Percentiles rank a stretch among this genome's conserved stretches.
phyloP scores from a whole-genome alignment of 2,113 vertebrate genomes.

The Microcebus murinus region DNA sequence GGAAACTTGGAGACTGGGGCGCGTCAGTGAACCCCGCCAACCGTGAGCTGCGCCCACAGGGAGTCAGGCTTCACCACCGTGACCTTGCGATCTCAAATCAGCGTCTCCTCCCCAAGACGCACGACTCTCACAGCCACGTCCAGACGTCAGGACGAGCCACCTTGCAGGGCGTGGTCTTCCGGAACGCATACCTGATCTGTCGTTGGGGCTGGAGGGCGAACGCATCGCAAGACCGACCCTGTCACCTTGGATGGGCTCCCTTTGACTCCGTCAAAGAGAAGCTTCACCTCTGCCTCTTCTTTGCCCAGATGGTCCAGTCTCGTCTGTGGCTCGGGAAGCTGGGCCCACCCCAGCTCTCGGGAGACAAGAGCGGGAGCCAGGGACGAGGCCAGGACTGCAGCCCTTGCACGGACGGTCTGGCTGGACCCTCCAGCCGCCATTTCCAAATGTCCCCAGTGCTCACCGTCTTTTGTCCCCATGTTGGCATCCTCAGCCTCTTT shows the following conservation, averaged over 20 bases:
- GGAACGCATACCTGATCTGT: too few relatives aligned
- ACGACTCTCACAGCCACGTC: background rate
- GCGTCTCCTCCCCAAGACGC: background rate
- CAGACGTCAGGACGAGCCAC: too few relatives aligned
- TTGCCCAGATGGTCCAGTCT: background rate
- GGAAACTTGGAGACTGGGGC: background rate
- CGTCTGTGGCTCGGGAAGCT: background rate
- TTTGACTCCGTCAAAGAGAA: fast-evolving
- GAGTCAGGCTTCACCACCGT: fast-evolving
- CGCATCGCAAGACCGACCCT: too few relatives aligned
- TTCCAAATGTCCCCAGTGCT: background rate
- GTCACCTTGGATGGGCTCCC: background rate
- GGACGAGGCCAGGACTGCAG: background rate
- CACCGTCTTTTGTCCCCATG: fast-evolving
- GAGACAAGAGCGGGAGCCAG: too few relatives aligned
- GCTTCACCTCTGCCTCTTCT: background rate
- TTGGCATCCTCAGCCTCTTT: background rate
- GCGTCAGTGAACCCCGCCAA: background rate
- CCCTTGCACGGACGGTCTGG: fast-evolving
- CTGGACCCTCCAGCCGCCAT: too few relatives aligned
- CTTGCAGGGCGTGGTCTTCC: fast-evolving
- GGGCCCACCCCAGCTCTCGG: background rate
- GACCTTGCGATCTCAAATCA: background rate
- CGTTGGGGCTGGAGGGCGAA: fast-evolving
- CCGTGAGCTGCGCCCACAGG: background rate